Conservation (phyloP, 92 coral and sea anemone species). For the Pocillopora grandis region DNA sequence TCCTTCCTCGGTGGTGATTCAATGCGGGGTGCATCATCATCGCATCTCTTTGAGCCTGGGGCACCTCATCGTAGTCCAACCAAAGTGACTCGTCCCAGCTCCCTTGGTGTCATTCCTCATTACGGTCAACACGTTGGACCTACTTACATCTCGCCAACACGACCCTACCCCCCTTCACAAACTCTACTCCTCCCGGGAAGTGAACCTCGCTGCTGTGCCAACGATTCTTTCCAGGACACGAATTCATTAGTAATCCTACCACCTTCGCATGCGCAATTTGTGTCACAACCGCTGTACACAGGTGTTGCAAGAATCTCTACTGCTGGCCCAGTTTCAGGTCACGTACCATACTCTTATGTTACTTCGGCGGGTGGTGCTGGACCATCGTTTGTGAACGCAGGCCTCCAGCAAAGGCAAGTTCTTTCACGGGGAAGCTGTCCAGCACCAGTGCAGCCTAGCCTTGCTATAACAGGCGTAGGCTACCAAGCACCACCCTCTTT, state of each 20-base stretch:
- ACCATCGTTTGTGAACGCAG: constrained; percentile 63
- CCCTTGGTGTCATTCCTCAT: constrained; percentile 74
- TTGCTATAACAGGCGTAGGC: constrained; percentile 53
- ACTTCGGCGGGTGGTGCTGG: constrained; percentile 59
- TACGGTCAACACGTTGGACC: constrained; percentile 63
- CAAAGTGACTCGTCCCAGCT: constrained; percentile 71
- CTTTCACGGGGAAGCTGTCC: constrained; percentile 68
- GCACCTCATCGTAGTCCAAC: constrained; percentile 57
- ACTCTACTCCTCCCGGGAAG: constrained; percentile 64
- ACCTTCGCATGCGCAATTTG: constrained; percentile 71
- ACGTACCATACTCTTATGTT: constrained; percentile 71
- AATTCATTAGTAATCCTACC: constrained; percentile 78
- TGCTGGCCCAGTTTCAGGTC: constrained; percentile 60
- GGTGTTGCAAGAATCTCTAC: constrained; percentile 69
- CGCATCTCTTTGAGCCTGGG: constrained; percentile 40
- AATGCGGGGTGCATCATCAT: constrained; percentile 6
- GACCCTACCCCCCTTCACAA: constrained; percentile 78
- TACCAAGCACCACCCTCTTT: constrained; percentile 61
- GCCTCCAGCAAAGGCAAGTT: constrained; percentile 64
- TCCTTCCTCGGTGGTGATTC: constrained; percentile 5
- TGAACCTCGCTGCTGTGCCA: constrained; percentile 75
- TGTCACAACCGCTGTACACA: constrained; percentile 83
- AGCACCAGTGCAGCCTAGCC: constrained; percentile 69
- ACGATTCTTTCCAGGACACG: constrained; percentile 61
- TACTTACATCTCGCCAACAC: constrained; percentile 70